phyloP scores from a whole-genome alignment of 2,113 vertebrate genomes.

The Bettongia penicillata region DNA sequence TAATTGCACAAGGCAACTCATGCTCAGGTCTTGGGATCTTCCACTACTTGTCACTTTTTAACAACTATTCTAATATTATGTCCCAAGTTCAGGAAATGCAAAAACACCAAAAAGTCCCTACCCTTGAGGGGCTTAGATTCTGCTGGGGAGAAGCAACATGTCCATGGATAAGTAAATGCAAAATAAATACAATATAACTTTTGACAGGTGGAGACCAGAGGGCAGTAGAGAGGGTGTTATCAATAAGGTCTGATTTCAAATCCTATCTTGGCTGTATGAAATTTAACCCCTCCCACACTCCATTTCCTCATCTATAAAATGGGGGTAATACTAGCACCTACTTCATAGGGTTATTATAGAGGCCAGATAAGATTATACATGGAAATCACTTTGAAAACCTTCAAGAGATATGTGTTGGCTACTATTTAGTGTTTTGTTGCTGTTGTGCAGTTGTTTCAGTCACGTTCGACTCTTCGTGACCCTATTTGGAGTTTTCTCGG shows the following conservation, averaged over 20 bases:
- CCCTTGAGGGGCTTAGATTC: not conserved
- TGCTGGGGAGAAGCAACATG: not conserved
- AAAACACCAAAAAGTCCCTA: not conserved
- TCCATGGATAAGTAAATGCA: not conserved
- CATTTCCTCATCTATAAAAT: not conserved
- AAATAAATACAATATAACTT: not conserved
- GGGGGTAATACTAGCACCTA: not conserved
- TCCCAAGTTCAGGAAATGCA: not conserved
- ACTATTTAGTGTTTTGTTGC: not conserved
- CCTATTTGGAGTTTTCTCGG: too few species aligned
- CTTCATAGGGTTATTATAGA: not conserved
- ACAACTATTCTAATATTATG: not conserved
- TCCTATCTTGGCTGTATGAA: too few species aligned
- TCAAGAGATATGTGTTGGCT: not conserved
- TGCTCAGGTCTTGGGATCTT: not conserved
- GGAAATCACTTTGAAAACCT: not conserved
- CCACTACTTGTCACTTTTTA: not conserved
- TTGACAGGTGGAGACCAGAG: not conserved
- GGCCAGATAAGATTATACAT: not conserved
- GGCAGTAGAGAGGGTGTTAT: not conserved
- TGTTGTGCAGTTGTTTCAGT: too few species aligned
- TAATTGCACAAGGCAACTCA: not conserved
- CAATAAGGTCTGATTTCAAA: too few species aligned
- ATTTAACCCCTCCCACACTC: not conserved
- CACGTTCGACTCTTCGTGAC: too few species aligned